phyloP scores from a whole-genome alignment of 1,140 invertebrate species.

The Papilio polytes region DNA sequence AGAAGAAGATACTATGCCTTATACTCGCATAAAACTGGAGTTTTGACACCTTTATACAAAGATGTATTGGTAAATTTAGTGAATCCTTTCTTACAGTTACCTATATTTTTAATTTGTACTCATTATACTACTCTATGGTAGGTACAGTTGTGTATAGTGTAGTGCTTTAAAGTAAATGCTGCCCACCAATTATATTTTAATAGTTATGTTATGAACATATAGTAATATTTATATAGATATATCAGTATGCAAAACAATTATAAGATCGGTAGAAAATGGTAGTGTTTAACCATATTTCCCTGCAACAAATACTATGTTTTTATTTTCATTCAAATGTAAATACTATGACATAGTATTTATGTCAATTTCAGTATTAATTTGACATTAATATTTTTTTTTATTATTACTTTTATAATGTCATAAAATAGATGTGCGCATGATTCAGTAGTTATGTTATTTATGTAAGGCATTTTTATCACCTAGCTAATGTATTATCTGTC shows the following conservation, averaged over 20 bases:
- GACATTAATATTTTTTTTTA: not conserved
- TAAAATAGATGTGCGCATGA: not conserved
- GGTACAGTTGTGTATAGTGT: not conserved
- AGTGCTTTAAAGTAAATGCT: not conserved
- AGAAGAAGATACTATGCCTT: too few relatives aligned
- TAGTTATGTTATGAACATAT: not conserved
- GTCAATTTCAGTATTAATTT: not conserved
- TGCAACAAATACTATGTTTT: too few relatives aligned
- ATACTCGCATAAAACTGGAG: too few relatives aligned
- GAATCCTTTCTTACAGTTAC: too few relatives aligned
- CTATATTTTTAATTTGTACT: too few relatives aligned
- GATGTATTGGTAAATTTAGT: too few relatives aligned
- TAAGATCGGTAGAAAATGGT: too few relatives aligned
- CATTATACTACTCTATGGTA: not conserved
- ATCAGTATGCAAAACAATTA: too few relatives aligned
- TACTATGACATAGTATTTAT: not conserved
- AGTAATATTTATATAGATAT: not conserved
- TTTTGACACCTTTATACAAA: too few relatives aligned
- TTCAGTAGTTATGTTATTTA: not conserved
- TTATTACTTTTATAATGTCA: not conserved
- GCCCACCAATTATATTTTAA: not conserved
- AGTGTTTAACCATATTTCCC: too few relatives aligned
- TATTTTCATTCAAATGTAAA: not conserved
- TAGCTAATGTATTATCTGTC: not conserved
- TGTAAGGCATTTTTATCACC: not conserved